Evolutionary conservation across 1,140 invertebrate genomes (phyloP).

Genomic region (Homalodisca vitripennis): DNA sequence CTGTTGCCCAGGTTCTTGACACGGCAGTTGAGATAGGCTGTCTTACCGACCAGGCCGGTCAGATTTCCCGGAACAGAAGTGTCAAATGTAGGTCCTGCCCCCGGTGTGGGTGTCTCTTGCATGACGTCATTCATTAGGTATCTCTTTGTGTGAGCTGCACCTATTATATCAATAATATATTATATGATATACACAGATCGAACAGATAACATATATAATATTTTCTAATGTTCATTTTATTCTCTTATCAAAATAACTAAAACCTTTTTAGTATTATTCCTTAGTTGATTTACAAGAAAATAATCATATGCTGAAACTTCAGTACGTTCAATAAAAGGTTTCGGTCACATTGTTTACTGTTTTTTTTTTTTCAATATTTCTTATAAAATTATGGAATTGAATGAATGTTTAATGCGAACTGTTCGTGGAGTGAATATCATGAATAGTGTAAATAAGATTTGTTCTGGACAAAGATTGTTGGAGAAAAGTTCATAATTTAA

Average conservation of each 20-base stretch:
- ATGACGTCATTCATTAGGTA: background rate
- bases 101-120: slow-evolving; percentile 44
- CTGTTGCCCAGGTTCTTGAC: slow-evolving; percentile 53
- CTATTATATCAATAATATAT: background rate
- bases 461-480: too few species aligned
- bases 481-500: too few species aligned
- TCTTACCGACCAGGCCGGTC: slow-evolving; percentile 82
- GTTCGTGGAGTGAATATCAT: too few species aligned
- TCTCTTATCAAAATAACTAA: background rate
- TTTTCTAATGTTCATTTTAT: background rate
- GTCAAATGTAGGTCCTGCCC: slow-evolving; percentile 77
- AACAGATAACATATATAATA: background rate
- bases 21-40: slow-evolving; percentile 79
- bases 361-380: too few species aligned
- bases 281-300: too few species aligned
- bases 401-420: too few species aligned
- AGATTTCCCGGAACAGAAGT: slow-evolving; percentile 75
- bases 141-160: background rate
- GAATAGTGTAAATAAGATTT: too few species aligned
- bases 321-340: too few species aligned
- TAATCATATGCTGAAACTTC: too few species aligned
- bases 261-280: background rate
- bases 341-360: too few species aligned
- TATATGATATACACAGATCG: background rate
- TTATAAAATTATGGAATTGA: too few species aligned